These are phyloP conservation scores for Lepidurus apus DNA, from an alignment of 1,140 invertebrate species.

Conservation along the genomic window DNA sequence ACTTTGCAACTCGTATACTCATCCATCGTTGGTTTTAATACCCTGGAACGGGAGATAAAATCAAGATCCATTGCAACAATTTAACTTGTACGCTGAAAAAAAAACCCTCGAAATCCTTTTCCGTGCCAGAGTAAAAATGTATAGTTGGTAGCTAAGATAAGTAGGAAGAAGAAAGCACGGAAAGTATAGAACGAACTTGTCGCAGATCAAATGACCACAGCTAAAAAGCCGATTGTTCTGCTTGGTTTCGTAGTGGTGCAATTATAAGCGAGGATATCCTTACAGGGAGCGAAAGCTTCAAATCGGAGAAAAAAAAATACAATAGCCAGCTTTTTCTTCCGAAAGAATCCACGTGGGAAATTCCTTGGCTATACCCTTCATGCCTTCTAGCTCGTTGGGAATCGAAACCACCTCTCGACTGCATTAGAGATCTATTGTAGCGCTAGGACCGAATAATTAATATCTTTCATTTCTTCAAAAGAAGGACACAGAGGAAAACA, in stretches of 20 bases:
- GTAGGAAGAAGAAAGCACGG: background rate
- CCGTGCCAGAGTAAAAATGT: no score
- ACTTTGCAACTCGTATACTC: no score
- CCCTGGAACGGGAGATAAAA: no score
- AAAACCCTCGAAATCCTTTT: no score
- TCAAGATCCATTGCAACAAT: no score
- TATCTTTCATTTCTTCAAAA: background rate
- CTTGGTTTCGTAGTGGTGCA: conserved; percentile 1
- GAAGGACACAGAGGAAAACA: background rate
- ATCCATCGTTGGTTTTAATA: no score
- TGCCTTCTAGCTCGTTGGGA: background rate
- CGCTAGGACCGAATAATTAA: background rate
- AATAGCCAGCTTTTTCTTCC: background rate
- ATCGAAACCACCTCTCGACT: background rate
- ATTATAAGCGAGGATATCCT: conserved; percentile 12
- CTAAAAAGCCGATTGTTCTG: conserved; percentile 19
- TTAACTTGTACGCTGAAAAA: no score
- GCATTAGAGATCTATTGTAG: conserved; percentile 22
- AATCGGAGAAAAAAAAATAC: conserved; percentile 5
- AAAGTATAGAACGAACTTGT: background rate
- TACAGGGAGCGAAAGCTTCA: background rate
- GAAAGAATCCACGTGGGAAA: background rate
- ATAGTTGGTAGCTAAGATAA: background rate
- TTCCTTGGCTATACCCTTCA: conserved; percentile 4
- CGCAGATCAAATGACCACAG: conserved; percentile 10